phyloP scores from a whole-genome alignment of 2,797 vertebrate genomes.

The Scyliorhinus canicula region DNA sequence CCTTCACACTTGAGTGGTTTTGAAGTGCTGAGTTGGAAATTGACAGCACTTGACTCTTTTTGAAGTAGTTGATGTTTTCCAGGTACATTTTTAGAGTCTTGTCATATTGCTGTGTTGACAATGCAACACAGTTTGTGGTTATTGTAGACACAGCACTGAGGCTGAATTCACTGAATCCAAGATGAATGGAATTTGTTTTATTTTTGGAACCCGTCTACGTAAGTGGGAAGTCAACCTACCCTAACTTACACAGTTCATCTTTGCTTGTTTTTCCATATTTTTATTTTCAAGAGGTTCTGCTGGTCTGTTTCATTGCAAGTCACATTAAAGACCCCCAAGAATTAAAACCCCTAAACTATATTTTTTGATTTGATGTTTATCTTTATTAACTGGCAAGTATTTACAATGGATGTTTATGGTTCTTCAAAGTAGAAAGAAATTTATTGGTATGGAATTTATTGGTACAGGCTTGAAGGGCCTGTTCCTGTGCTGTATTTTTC shows the following conservation, averaged over 20 bases:
- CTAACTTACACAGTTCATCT: not conserved
- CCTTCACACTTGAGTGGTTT: too few species aligned
- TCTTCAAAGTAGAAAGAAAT: not conserved
- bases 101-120: not conserved
- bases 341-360: not conserved
- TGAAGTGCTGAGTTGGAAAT: too few species aligned
- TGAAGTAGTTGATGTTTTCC: not conserved
- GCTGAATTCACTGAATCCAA: not conserved
- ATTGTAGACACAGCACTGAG: not conserved
- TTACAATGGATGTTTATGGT: not conserved
- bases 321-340: not conserved
- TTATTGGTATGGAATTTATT: slow-evolving; percentile 14
- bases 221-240: not conserved
- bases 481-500: too few species aligned
- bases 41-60: too few species aligned
- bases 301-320: not conserved
- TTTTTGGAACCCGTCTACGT: not conserved
- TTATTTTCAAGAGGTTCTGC: not conserved
- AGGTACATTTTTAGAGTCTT: not conserved
- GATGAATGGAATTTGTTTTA: not conserved
- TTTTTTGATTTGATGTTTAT: not conserved
- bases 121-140: not conserved
- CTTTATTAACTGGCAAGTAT: not conserved
- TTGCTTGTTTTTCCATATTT: not conserved
- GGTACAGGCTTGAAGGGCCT: too few species aligned